phyloP scores from a whole-genome alignment of 2,113 vertebrate species.

The Eidolon helvum region DNA sequence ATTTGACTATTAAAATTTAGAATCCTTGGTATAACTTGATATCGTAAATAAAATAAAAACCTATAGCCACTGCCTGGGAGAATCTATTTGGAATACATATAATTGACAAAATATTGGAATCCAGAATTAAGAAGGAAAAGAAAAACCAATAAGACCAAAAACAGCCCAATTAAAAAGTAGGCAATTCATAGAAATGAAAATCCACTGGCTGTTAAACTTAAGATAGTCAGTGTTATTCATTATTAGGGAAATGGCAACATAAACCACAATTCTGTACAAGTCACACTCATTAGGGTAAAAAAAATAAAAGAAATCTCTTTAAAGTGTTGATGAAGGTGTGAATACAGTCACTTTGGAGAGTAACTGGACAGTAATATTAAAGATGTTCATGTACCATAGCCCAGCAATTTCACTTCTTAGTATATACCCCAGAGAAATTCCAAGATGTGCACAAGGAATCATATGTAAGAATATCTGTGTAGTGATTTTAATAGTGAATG shows the following conservation, averaged over 20 bases:
- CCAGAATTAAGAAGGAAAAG: neutral
- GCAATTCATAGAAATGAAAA: neutral
- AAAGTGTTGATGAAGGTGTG: neutral
- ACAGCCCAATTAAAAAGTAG: neutral
- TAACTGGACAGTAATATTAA: neutral
- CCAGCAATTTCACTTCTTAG: neutral
- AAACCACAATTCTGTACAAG: neutral
- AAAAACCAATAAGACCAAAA: neutral
- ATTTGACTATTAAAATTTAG: conserved; percentile 1
- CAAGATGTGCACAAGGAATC: neutral
- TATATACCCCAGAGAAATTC: neutral
- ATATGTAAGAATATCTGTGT: neutral
- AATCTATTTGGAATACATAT: neutral
- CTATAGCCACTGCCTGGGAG: neutral
- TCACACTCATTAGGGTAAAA: neutral
- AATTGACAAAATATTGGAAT: neutral
- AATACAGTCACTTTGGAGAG: neutral
- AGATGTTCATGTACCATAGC: neutral
- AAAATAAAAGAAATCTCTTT: neutral
- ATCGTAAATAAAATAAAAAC: neutral
- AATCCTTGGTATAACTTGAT: neutral
- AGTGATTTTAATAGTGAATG: neutral
- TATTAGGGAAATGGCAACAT: neutral
- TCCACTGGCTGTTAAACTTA: neutral
- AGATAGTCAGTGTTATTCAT: neutral